Evolutionary conservation across 2,113 vertebrate genomes (phyloP), one percentile per base, ranked within the genome.

Genomic region (Colinus virginianus): DNA sequence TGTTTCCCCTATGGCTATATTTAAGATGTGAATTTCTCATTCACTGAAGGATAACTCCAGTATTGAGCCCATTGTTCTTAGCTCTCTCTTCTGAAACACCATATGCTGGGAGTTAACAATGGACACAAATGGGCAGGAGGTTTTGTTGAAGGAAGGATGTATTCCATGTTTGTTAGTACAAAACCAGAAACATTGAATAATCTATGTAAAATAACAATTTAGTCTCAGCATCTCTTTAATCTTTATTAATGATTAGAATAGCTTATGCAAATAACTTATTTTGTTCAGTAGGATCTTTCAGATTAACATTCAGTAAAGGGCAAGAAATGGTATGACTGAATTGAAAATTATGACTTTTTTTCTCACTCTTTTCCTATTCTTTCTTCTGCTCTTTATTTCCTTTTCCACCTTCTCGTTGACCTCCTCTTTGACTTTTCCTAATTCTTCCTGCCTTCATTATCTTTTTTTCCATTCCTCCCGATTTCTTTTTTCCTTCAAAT

Each of bases 21-120:
- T 84, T 89, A 90, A 89, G 78, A 87, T 84, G 18, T 85, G 72
- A 30, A 84, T 72, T 94, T 91, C 67, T 84, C 56, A 8, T 26
- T 86, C 59, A 8, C 22, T 30, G 78, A 94, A 86, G 66, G 26
- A 74, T 84, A 88, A 43, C 48, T 70, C 62, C 36, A 49, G 7
- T 34, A 19, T 9, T 72, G 42, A 87, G 12, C 23, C 64, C 55
- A 75, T 74, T 80, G 53, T 83, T 96, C 45, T 58, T 76, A 59
- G 51, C 38, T 38, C 2, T 80, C 36, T 95, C 63, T 93, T 95
- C 80, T 76, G 62, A 68, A 90, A 74, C 40, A 63, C 11, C 15
- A 1, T 13, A 19, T 61, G 72, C 78, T 91, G 38, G 51, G 26
- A 80, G 18, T 78, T 94, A 30, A 76, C 38, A 78, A 40, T 75